Evolutionary conservation across 2,797 vertebrate genomes (phyloP).

Genomic region (Toxotes lorentzi): DNA sequence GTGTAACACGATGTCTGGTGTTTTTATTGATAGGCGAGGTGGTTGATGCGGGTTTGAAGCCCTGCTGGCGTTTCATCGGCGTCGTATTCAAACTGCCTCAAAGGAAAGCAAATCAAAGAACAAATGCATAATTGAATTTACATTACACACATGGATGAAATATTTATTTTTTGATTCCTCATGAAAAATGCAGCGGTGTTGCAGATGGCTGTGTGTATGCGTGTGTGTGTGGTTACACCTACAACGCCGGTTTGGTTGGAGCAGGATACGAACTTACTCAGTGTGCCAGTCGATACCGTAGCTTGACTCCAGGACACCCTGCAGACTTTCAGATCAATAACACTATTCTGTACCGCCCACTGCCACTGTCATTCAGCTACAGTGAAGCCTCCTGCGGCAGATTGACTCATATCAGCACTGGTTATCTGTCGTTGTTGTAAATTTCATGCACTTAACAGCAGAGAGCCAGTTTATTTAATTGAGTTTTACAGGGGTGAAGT

Average conservation of each 20-base stretch:
- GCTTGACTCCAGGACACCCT: slow-evolving; percentile 75
- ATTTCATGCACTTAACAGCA: background rate
- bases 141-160: slow-evolving; percentile 75
- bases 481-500: background rate
- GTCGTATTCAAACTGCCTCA: slow-evolving; percentile 67
- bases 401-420: slow-evolving; percentile 30
- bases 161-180: slow-evolving; percentile 74
- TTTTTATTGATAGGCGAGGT: slow-evolving; percentile 41
- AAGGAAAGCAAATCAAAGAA: slow-evolving; percentile 77
- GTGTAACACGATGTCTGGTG: slow-evolving; percentile 24
- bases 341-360: slow-evolving; percentile 58
- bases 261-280: slow-evolving; percentile 40
- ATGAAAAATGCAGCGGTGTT: slow-evolving; percentile 71
- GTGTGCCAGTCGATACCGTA: slow-evolving; percentile 66
- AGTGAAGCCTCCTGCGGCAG: slow-evolving; percentile 31
- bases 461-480: background rate
- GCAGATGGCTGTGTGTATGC: slow-evolving; percentile 35
- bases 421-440: background rate
- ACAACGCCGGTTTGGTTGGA: slow-evolving; percentile 28
- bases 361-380: slow-evolving; percentile 45
- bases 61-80: slow-evolving; percentile 63
- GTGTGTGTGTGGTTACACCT: slow-evolving; percentile 19
- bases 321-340: slow-evolving; percentile 71
- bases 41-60: slow-evolving; percentile 55
- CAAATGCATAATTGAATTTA: slow-evolving; percentile 79